Evolutionary conservation across 1,140 invertebrate genomes (phyloP), one percentile per base, ranked within the genome.

Genomic region (Polyergus mexicanus): DNA sequence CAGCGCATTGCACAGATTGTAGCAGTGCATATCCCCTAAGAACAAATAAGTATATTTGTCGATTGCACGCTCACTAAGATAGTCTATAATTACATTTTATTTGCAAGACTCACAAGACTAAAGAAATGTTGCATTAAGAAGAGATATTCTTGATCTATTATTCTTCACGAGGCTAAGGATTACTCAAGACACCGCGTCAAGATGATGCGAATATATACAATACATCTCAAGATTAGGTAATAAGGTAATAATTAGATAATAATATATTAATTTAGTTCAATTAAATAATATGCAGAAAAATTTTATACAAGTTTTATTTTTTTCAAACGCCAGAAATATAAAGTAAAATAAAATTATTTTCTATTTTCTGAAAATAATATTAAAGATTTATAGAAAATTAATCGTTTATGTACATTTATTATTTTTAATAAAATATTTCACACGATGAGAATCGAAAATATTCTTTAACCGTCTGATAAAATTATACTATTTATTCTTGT

Each of bases 1-100:
- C 32, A 32, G 60, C 74, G 65, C 76, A 68, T 88, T 85, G 88
- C 90, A 72, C 58, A 85, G 89, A 90, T 68, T 90, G 62, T 89
- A 90, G 88, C 83, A 56, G 56, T n/a, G 84, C 84, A 63, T 86
- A 63, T 71, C 47, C 74, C 56, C 75, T 22, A 13, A 22, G 35
- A 81, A 16, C n/a, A 54, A 87, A 84, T 54, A 63, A 65, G 56
- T 81, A 41, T 58, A 44, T 81, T 86, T 47, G 44, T 16, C 19
- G 44, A 77, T 77, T 63, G 44, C 81, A 54, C 41, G 71, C 25
- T 85, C 38, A 44, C 65, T 13, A 32, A 38, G 51, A 6, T 35
- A 66, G 54, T 38, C 66, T 16, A 22, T 88, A 88, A 88, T 88
- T 88, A 81, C 32, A 62, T 47, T 87, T 87, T 63, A 83, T 88